Evolutionary conservation across 2,888 invertebrate species (phyloP), one percentile per base, ranked within the genome.

Genomic region (Metalampra italica): DNA sequence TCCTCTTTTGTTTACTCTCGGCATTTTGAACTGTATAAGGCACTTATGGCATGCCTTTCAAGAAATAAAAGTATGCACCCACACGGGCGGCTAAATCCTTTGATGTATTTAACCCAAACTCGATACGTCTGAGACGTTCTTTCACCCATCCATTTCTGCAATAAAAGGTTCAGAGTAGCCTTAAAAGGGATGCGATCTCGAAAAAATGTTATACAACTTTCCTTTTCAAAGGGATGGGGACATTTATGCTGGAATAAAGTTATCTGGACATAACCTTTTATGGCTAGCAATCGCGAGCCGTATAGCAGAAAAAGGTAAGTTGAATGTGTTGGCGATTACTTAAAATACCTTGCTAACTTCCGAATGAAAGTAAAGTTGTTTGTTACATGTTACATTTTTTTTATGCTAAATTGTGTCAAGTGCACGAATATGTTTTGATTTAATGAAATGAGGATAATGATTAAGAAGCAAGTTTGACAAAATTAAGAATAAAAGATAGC

Each of bases 181-280:
- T 75, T 82, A 80, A 79, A 83, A 82, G 82, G 85, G 75, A 70
- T 67, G 60, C 73, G 76, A 76, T 79, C 76, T 75, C 74, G 73
- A 85, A 85, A 82, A 84, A 82, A 76, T 75, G 5, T 22, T 22
- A 75, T 74, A 80, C 79, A 81, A 81, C 85, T 86, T 82, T 88
- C 83, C 81, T 73, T 84, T 82, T 88, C 82, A 85, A 88, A 88
- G 79, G 81, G 83, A 82, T 78, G 72, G 71, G 75, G 72, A 74
- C 70, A 82, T 81, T 36, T 75, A 83, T 81, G 75, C 4, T 76
- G 76, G 80, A 80, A 87, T 86, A 87, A 87, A 85, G 81, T 83
- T 84, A 85, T 85, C 84, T 82, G 84, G 79, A 77, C 82, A 75
- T 77, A 73, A 69, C 86, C 85, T 83, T 88, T 88, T 88, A 88